Percentiles rank a stretch among this genome's conserved stretches.
phyloP scores from a whole-genome alignment of 2,113 vertebrate genomes.

The Setophaga kirtlandii region DNA sequence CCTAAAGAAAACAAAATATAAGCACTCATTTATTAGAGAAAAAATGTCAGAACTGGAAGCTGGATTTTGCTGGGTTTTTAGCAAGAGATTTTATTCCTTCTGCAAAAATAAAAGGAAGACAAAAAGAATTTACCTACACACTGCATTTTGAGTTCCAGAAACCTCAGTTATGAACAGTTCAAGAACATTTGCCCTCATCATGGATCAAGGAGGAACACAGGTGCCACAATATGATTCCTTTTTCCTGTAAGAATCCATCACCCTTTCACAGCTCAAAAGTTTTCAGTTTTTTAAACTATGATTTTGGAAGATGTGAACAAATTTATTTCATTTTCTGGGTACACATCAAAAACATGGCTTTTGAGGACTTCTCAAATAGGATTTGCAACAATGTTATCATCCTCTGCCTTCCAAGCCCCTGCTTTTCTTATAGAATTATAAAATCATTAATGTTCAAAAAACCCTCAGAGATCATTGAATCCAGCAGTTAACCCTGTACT shows the following conservation, averaged over 20 bases:
- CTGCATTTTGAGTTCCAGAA: neutral
- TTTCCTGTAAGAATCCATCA: neutral
- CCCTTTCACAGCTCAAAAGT: neutral
- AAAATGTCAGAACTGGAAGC: neutral
- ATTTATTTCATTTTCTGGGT: neutral
- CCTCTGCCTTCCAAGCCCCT: neutral
- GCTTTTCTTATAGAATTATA: neutral
- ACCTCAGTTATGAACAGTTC: neutral
- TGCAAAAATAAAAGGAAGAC: neutral
- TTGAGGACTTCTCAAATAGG: neutral
- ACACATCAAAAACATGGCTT: neutral
- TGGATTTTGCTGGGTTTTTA: neutral
- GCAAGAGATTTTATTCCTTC: neutral
- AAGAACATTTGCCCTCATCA: neutral
- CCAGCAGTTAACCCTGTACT: neutral
- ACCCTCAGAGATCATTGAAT: neutral
- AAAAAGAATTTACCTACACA: neutral
- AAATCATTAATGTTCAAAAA: neutral
- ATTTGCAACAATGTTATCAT: neutral
- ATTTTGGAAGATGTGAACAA: neutral
- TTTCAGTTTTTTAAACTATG: neutral
- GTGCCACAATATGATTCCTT: neutral
- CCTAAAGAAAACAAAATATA: constrained; percentile 12
- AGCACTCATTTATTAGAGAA: neutral
- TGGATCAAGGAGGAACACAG: neutral